A percentile compares a stretch with the other conserved stretches of the same genome.
Evolutionary conservation across 2,113 vertebrate genomes (phyloP).

Genomic region (Bambusicola thoracicus): DNA sequence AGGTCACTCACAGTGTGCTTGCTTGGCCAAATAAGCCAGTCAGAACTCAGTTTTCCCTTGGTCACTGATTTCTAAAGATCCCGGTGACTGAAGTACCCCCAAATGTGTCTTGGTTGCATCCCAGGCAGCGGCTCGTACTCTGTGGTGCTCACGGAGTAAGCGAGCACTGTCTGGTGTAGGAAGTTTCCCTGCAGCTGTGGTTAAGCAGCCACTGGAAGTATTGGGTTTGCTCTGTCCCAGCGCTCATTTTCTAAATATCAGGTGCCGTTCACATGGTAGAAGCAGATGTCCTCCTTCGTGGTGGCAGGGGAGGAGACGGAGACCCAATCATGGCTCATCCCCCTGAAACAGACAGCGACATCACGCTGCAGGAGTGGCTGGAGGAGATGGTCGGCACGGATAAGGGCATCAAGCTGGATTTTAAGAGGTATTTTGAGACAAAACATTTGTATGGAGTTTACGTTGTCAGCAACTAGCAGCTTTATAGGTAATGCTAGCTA

Average conservation of each 20-base stretch:
- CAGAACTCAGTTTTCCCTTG: fast-evolving
- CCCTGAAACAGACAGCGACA: constrained; percentile 88
- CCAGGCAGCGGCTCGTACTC: fast-evolving
- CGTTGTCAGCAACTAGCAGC: fast-evolving
- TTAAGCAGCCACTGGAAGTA: neutral
- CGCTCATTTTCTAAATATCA: constrained; percentile 36
- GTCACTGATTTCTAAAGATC: neutral
- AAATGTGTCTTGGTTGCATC: neutral
- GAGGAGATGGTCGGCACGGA: constrained; percentile 68
- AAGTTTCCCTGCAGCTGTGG: neutral
- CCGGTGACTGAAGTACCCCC: fast-evolving
- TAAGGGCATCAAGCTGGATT: constrained; percentile 95
- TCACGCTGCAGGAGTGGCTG: constrained; percentile 88
- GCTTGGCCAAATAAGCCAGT: neutral
- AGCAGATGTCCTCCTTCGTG: constrained; percentile 87
- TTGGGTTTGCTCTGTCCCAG: neutral
- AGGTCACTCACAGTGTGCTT: fast-evolving
- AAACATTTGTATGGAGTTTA: neutral
- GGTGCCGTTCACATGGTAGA: constrained; percentile 92
- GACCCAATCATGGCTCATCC: constrained; percentile 95
- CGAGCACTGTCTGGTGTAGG: fast-evolving
- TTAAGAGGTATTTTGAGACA: constrained; percentile 87
- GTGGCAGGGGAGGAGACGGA: constrained; percentile 44
- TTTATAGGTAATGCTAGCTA: neutral
- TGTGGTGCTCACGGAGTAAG: neutral